phyloP scores from a whole-genome alignment of 2,113 vertebrate genomes.

The Coryphaenoides rupestris region DNA sequence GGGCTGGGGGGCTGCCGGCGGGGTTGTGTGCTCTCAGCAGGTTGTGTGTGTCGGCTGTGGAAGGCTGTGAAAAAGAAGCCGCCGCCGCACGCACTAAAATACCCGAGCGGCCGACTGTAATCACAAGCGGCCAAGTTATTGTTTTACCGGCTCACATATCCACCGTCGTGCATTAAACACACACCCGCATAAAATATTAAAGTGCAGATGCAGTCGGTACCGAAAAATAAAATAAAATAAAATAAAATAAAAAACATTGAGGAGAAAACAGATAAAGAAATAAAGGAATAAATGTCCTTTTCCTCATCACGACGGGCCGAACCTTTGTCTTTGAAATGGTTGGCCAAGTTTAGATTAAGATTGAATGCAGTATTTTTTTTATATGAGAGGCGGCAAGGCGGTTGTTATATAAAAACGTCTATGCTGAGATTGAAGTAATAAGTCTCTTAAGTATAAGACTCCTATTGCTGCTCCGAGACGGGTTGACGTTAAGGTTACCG shows the following conservation, averaged over 20 bases:
- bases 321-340: constrained; percentile 8
- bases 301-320: constrained; percentile 20
- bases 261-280: too few species aligned
- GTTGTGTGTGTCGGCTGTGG: too few species aligned
- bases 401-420: too few species aligned
- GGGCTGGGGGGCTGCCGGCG: constrained; percentile 13
- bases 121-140: constrained; percentile 71
- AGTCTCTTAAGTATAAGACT: constrained; percentile 30
- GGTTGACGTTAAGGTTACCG: constrained; percentile 57
- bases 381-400: constrained; percentile 23
- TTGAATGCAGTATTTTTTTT: constrained; percentile 32
- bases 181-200: constrained; percentile 72
- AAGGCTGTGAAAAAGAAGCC: constrained; percentile 37
- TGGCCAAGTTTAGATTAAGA: constrained; percentile 17
- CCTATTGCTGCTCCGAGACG: constrained; percentile 50
- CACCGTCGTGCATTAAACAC: constrained; percentile 67
- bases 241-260: too few species aligned
- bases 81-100: constrained; percentile 46
- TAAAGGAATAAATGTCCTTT: constrained; percentile 20
- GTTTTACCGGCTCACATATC: constrained; percentile 69
- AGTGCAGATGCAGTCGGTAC: constrained; percentile 48
- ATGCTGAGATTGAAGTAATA: constrained; percentile 27
- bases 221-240: constrained; percentile 25
- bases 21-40: constrained; percentile 55
- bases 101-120: too few species aligned